Percentiles rank a stretch among this genome's conserved stretches.
These are phyloP conservation scores for Ptychadena robeensis DNA, from an alignment of 2,797 vertebrate species.

Conservation along the genomic window DNA sequence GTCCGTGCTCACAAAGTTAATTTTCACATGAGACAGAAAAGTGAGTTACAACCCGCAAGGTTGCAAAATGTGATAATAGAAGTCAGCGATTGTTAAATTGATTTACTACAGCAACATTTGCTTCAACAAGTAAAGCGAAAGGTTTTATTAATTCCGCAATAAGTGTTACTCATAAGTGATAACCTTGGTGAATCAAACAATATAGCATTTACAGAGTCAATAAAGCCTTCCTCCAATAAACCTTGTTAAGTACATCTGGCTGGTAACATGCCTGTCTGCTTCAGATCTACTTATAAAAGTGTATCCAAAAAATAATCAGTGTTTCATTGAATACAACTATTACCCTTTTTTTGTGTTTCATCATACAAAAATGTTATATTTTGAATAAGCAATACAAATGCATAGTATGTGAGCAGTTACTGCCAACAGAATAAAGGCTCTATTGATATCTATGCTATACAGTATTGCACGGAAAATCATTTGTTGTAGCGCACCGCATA, in stretches of 20 bases:
- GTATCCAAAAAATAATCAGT: not conserved
- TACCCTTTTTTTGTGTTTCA: no score
- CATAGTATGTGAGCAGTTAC: no score
- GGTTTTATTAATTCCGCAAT: conserved; percentile 1
- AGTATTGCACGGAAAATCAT: no score
- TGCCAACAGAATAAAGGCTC: no score
- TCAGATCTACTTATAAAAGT: no score
- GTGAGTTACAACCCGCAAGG: conserved; percentile 29
- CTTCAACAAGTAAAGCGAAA: conserved; percentile 10
- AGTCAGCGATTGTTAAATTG: conserved; percentile 26
- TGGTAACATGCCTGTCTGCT: no score
- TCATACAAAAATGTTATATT: no score
- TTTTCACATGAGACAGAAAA: conserved; percentile 8
- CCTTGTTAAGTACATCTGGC: not conserved
- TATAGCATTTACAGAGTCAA: not conserved
- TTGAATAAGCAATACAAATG: no score
- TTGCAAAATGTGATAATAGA: conserved; percentile 37
- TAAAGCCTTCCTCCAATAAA: not conserved
- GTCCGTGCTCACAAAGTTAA: conserved; percentile 1
- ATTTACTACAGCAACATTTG: conserved; percentile 21
- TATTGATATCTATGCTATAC: no score
- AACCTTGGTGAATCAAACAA: not conserved
- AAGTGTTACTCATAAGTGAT: not conserved
- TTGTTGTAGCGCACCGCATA: no score
- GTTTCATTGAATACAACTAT: no score